Conservation (phyloP, 2,113 vertebrate species). For the Halcyon senegalensis region DNA sequence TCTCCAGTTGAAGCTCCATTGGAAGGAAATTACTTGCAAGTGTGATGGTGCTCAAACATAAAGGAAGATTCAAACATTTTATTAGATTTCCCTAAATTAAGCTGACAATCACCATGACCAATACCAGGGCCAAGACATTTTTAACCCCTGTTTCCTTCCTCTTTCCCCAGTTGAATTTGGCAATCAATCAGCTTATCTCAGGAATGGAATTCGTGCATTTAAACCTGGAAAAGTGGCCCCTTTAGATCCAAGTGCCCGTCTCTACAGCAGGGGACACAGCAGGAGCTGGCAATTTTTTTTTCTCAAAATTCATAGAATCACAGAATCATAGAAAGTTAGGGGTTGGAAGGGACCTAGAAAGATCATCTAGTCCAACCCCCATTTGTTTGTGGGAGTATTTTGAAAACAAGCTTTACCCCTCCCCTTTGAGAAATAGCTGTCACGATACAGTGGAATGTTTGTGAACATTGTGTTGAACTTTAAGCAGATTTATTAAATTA, state of each 20-base stretch:
- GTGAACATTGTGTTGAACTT: background rate
- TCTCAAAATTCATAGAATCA: too few species aligned
- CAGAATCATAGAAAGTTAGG: too few species aligned
- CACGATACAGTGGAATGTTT: background rate
- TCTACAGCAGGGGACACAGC: background rate
- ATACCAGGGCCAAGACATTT: background rate
- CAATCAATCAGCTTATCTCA: background rate
- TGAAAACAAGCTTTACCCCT: background rate
- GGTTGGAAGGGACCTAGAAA: too few species aligned
- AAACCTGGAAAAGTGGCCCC: background rate
- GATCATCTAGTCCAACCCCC: too few species aligned
- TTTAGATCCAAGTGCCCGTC: background rate
- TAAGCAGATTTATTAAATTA: background rate
- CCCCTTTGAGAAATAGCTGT: background rate
- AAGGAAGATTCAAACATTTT: background rate
- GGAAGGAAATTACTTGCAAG: background rate
- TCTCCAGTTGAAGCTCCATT: rapidly evolving
- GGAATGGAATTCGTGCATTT: background rate
- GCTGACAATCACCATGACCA: background rate
- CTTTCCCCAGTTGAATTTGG: background rate
- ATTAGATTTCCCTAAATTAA: background rate
- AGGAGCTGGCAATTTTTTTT: background rate
- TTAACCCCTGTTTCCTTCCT: background rate
- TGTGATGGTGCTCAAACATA: background rate
- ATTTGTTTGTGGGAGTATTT: background rate